phyloP scores from a whole-genome alignment of 2,888 invertebrate species.

The Leuctra nigra region DNA sequence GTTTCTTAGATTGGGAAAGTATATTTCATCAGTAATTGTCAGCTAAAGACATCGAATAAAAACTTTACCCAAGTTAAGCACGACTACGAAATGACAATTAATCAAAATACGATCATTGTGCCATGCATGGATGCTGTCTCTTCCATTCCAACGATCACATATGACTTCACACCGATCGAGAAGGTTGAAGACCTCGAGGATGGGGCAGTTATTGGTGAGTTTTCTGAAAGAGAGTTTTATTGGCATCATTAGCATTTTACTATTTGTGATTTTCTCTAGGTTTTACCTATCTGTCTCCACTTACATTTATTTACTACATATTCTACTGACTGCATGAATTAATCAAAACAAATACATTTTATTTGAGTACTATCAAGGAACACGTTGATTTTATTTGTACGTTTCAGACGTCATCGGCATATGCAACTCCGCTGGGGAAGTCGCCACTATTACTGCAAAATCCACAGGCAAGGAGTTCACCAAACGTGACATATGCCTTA shows the following conservation, averaged over 20 bases:
- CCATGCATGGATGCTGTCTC: conserved; percentile 47
- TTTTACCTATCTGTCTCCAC: too few relatives aligned
- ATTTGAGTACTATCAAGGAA: too few relatives aligned
- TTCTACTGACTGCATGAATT: too few relatives aligned
- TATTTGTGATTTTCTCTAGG: too few relatives aligned
- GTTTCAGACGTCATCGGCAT: conserved; percentile 81
- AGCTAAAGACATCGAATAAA: conserved; percentile 91
- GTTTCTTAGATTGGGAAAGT: conserved; percentile 62
- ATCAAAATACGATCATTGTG: conserved; percentile 56
- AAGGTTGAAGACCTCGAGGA: conserved; percentile 60
- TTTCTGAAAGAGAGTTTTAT: too few relatives aligned
- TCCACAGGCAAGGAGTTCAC: conserved; percentile 74
- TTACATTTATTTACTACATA: too few relatives aligned
- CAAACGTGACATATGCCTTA: conserved; percentile 80
- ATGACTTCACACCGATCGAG: conserved; percentile 68
- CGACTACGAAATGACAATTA: conserved; percentile 94
- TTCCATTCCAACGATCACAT: conserved; percentile 69
- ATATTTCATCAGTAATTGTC: conserved; percentile 79
- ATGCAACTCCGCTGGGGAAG: conserved; percentile 64
- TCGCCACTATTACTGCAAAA: conserved; percentile 63
- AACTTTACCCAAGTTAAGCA: conserved; percentile 76
- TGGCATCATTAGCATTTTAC: too few relatives aligned
- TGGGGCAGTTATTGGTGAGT: conserved; percentile 62
- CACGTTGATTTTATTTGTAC: conserved; percentile 17
- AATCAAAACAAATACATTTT: too few relatives aligned